Evolutionary conservation across 2,888 invertebrate genomes (phyloP), one percentile per base, ranked within the genome.

Genomic region (Ecliptopera silaceata): DNA sequence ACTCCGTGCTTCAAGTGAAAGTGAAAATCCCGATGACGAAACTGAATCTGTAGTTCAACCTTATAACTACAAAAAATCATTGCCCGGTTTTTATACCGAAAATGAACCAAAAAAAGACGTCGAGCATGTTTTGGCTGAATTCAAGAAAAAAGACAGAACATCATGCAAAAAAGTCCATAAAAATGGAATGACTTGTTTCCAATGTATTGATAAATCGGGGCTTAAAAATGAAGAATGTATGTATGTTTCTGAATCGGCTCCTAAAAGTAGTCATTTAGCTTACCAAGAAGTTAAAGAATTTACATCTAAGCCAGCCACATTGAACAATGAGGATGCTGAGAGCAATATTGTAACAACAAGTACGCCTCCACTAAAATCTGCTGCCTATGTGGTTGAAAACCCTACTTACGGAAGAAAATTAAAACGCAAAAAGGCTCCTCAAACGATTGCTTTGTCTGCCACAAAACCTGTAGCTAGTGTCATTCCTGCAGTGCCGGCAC

Each of bases 211-310:
- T 70, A 92, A 94, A 65, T 92, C 93, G 46, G 95, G 95, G 0
- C 87, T 94, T 46, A 94, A 94, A 77, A 93, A 95, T 70, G 96
- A 96, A 80, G 96, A 96, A 78, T 96, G 96, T 74, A 95, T 95
- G 93, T 96, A 93, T 80, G 92, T 95, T 6, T 94, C 94, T 0
- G 94, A 94, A 68, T 93, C 94, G 0, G 93, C 94, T 38, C 94
- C 95, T 0, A 92, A 93, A 72, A 91, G 92, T 45, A 93, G 93
- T 51, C 94, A 94, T 74, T 82, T 94, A 64, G 93, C 94, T 12
- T 95, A 95, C 72, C 94, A 94, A 72, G 94, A 94, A 82, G 84
- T 93, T 1, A 94, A 94, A 71, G 93, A 94, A 71, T 92, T 92
- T 57, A 92, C 92, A 43, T 90, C 92, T 11, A 89, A 88, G 67